phyloP scores from a whole-genome alignment of 2,888 invertebrate species.

The Phrixothrix hirtus region DNA sequence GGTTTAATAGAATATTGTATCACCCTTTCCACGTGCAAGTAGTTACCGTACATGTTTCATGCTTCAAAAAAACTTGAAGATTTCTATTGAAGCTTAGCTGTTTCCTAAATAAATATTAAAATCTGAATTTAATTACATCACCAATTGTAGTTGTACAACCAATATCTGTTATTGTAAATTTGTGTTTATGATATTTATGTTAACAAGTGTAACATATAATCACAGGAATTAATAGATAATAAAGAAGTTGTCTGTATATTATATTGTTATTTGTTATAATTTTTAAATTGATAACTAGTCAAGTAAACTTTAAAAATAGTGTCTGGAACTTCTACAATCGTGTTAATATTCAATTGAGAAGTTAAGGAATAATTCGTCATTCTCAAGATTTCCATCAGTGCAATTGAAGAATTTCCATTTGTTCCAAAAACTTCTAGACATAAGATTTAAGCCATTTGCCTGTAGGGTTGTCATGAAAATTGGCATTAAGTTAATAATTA shows the following conservation, averaged over 20 bases:
- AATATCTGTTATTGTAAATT: neutral
- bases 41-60: constrained; percentile 21
- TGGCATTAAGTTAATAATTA: too few species aligned
- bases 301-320: too few species aligned
- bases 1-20: constrained; percentile 7
- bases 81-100: constrained; percentile 8
- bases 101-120: constrained; percentile 7
- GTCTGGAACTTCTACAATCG: too few species aligned
- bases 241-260: constrained; percentile 9
- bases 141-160: constrained; percentile 6
- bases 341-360: too few species aligned
- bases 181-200: neutral
- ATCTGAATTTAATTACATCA: constrained; percentile 9
- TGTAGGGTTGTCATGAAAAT: too few species aligned
- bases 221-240: neutral
- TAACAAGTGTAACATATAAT: neutral
- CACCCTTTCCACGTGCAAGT: constrained; percentile 12
- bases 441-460: too few species aligned
- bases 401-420: too few species aligned
- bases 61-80: constrained; percentile 1
- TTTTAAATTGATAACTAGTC: neutral
- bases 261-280: neutral
- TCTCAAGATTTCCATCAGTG: too few species aligned
- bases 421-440: too few species aligned
- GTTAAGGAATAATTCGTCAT: too few species aligned